These are phyloP conservation scores for Drosophila ananassae DNA, from an alignment of 1,140 invertebrate species.

Conservation along the genomic window DNA sequence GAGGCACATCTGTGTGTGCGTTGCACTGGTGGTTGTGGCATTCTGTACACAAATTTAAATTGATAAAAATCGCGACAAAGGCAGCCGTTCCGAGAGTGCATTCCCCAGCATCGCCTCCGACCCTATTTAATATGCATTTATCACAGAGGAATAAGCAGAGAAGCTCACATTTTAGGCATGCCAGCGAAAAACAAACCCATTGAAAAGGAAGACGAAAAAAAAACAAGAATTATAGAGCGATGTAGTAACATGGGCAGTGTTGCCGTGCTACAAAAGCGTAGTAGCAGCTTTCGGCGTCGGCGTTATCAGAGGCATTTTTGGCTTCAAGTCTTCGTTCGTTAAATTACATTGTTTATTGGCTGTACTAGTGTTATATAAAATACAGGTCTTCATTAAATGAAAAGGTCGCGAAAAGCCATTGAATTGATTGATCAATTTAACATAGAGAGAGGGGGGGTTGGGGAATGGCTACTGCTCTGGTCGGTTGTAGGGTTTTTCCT, in stretches of 20 bases:
- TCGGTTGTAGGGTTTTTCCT: constrained; percentile 34
- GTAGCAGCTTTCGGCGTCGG: constrained; percentile 5
- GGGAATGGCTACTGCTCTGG: not conserved
- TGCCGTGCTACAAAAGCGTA: constrained; percentile 35
- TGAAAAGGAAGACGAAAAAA: constrained; percentile 41
- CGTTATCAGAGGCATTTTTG: constrained; percentile 31
- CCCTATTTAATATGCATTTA: constrained; percentile 28
- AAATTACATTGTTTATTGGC: constrained; percentile 11
- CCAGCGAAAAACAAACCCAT: constrained; percentile 55
- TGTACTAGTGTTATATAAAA: constrained; percentile 46
- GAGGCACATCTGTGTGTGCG: constrained; percentile 11
- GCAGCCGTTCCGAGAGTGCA: constrained; percentile 30
- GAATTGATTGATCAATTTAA: constrained; percentile 67
- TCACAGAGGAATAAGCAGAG: not conserved
- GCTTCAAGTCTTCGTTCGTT: constrained; percentile 4
- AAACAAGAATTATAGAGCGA: constrained; percentile 33
- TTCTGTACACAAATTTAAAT: constrained; percentile 77
- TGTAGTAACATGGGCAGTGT: constrained; percentile 70
- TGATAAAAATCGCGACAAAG: constrained; percentile 69
- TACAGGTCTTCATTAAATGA: constrained; percentile 43
- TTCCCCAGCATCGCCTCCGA: constrained; percentile 13
- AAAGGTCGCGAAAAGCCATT: constrained; percentile 56
- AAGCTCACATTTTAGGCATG: not conserved
- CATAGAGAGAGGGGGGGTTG: constrained; percentile 3
- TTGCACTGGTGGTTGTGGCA: constrained; percentile 47